These are phyloP conservation scores for Pristiophorus japonicus DNA, from an alignment of 2,113 vertebrate genomes.

Conservation along the genomic window DNA sequence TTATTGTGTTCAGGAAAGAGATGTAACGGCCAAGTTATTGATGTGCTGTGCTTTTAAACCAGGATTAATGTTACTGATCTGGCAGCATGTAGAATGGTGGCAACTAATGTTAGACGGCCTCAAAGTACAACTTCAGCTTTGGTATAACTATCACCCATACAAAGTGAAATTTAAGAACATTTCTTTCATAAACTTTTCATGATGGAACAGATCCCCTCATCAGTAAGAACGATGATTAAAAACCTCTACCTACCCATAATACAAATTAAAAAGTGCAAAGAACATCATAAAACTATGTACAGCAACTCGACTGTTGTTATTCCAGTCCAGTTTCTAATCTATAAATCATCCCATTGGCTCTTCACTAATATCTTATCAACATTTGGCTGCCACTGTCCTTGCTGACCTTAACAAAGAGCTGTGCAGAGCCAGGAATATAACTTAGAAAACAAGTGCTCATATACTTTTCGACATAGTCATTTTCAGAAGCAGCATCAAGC, in stretches of 20 bases:
- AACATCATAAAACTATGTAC: too few species aligned
- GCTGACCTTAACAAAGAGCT: neutral
- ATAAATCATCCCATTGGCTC: neutral
- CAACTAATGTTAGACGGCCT: neutral
- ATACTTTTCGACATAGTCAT: neutral
- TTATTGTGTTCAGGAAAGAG: neutral
- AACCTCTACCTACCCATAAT: too few species aligned
- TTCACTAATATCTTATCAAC: too few species aligned
- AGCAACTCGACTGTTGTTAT: neutral
- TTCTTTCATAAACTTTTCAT: neutral
- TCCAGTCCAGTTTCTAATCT: neutral
- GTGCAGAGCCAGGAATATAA: neutral
- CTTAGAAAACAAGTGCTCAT: neutral
- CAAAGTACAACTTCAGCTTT: neutral
- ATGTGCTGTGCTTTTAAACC: neutral
- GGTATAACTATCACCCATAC: neutral
- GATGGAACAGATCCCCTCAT: neutral
- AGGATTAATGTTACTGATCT: neutral
- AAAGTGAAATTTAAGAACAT: neutral
- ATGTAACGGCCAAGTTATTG: neutral
- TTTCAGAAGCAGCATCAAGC: too few species aligned
- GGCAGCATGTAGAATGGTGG: too few species aligned
- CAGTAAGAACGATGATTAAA: too few species aligned
- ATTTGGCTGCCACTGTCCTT: neutral
- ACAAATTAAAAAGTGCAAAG: too few species aligned